Evolutionary conservation across 2,113 vertebrate species (phyloP).

Genomic region (Nothocercus nigrocapillus): DNA sequence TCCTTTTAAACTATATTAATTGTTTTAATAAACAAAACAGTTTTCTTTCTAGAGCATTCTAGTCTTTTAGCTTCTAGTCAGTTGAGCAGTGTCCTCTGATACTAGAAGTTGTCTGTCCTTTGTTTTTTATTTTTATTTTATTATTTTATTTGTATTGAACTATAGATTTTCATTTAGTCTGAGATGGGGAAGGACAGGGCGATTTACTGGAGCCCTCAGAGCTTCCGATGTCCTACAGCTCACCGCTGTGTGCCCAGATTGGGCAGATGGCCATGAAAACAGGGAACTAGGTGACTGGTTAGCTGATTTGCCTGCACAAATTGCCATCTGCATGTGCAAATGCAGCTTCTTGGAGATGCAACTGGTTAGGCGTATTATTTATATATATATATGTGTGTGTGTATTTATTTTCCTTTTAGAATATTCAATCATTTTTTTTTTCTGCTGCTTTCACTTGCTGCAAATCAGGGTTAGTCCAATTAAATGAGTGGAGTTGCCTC

Average conservation of each 20-base stretch:
- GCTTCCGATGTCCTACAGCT: not conserved
- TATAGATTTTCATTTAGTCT: not conserved
- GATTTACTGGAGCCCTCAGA: not conserved
- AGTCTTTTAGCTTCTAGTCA: not conserved
- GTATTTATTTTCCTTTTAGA: not conserved
- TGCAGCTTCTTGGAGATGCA: not conserved
- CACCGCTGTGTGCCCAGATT: not conserved
- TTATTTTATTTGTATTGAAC: not conserved
- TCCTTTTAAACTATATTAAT: slow-evolving; percentile 57
- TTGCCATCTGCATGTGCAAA: not conserved
- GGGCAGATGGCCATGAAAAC: not conserved
- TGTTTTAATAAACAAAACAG: slow-evolving; percentile 64
- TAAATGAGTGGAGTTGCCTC: not conserved
- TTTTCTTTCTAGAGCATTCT: slow-evolving; percentile 34
- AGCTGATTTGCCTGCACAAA: not conserved
- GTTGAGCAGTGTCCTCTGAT: not conserved
- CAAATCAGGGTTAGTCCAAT: not conserved
- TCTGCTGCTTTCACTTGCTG: not conserved
- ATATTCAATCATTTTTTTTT: not conserved
- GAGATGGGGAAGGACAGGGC: not conserved
- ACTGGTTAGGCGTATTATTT: not conserved
- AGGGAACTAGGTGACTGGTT: not conserved
- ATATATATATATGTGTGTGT: not conserved
- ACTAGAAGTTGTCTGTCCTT: not conserved
- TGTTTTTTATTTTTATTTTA: not conserved